Conservation (phyloP, 2,113 vertebrate genomes). For the human (Homo sapiens) region GRCh38 chr2:53383001-53383500, state of each 20-base stretch:
- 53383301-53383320: not conserved
- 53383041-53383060: not conserved
- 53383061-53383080: not conserved
- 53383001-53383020: not conserved
- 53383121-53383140: not conserved
- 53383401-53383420: not conserved
- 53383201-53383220: not conserved
- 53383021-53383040: not conserved
- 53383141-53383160: not conserved
- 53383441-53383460: not conserved
- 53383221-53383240: not conserved
- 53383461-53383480: not conserved
- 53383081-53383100: not conserved
- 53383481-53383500: not conserved
- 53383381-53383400: not conserved
- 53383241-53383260: not conserved
- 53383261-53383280: not conserved
- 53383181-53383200: not conserved
- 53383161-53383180: not conserved
- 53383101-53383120: not conserved
- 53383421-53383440: not conserved
- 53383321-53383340: not conserved
- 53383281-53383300: not conserved
- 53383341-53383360: not conserved
- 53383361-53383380: not conserved